Conservation (phyloP, 2,888 invertebrate genomes). For the Ptychoptera contaminata region DNA sequence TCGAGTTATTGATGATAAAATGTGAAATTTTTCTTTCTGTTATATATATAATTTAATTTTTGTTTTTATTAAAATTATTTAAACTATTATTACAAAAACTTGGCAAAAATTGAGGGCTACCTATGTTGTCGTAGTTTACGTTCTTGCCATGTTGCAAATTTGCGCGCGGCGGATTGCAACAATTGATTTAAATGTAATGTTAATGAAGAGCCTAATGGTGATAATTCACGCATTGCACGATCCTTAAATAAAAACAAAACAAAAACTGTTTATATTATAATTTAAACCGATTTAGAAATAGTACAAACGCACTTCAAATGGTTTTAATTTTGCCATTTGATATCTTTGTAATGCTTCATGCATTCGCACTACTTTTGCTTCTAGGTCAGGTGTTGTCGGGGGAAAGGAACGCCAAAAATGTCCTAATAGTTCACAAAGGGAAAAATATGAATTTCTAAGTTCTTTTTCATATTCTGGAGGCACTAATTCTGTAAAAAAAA, state of each 20-base stretch:
- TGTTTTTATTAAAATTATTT: slow-evolving; percentile 1
- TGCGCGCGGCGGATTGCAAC: slow-evolving; percentile 69
- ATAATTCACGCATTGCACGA: slow-evolving; percentile 63
- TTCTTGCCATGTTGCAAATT: slow-evolving; percentile 77
- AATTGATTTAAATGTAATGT: slow-evolving; percentile 79
- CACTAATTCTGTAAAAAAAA: slow-evolving; percentile 52
- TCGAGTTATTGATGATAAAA: too few species aligned
- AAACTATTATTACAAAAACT: neutral
- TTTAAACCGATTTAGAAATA: neutral
- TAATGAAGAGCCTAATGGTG: slow-evolving; percentile 62
- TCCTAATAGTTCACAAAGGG: slow-evolving; percentile 72
- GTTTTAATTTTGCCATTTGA: slow-evolving; percentile 69
- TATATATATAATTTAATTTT: neutral
- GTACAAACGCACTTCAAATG: slow-evolving; percentile 51
- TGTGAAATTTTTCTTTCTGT: too few species aligned
- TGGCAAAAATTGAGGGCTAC: slow-evolving; percentile 17
- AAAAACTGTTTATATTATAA: neutral
- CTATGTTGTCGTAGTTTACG: slow-evolving; percentile 39
- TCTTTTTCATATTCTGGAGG: slow-evolving; percentile 71
- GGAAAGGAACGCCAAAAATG: slow-evolving; percentile 96
- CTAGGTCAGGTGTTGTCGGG: slow-evolving; percentile 53
- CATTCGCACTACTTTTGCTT: slow-evolving; percentile 72
- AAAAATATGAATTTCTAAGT: slow-evolving; percentile 68
- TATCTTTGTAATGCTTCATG: slow-evolving; percentile 79
- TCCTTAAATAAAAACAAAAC: slow-evolving; percentile 38